Evolutionary conservation across 2,888 invertebrate genomes (phyloP).

Genomic region (Seira musarum): DNA sequence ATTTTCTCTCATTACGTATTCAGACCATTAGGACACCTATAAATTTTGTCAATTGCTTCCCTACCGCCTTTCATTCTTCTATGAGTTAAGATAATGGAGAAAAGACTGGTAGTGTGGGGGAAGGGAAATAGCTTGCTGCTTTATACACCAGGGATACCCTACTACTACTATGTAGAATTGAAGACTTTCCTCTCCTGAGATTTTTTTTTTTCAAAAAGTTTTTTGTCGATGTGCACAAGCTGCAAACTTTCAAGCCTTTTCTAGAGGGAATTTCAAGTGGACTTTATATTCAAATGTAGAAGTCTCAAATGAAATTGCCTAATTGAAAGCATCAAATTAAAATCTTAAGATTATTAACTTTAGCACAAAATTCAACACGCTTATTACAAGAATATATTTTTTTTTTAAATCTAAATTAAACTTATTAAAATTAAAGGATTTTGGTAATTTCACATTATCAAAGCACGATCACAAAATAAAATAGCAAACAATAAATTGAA

Average conservation of each 20-base stretch:
- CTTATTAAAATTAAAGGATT: neutral
- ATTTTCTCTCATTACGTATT: slow-evolving; percentile 58
- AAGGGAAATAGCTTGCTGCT: neutral
- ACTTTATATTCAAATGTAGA: too few relatives aligned
- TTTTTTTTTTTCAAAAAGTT: slow-evolving; percentile 33
- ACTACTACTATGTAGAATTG: too few relatives aligned
- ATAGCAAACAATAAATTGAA: neutral
- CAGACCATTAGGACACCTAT: slow-evolving; percentile 60
- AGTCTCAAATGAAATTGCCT: too few relatives aligned
- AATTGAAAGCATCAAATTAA: too few relatives aligned
- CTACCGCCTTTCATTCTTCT: slow-evolving; percentile 49
- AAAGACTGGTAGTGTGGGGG: slow-evolving; percentile 9
- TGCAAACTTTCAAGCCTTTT: too few relatives aligned
- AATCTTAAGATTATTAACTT: too few relatives aligned
- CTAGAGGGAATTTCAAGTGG: too few relatives aligned
- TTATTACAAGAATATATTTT: too few relatives aligned
- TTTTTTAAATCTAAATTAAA: neutral
- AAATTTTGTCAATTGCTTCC: slow-evolving; percentile 61
- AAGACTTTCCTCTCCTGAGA: slow-evolving; percentile 58
- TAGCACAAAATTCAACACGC: too few relatives aligned
- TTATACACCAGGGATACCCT: too few relatives aligned
- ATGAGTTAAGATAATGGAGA: slow-evolving; percentile 36
- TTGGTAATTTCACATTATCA: neutral
- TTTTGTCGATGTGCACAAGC: slow-evolving; percentile 3
- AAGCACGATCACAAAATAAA: neutral